Evolutionary conservation across 1,140 invertebrate genomes (phyloP), one percentile per base, ranked within the genome.

Genomic region (Atta texana): DNA sequence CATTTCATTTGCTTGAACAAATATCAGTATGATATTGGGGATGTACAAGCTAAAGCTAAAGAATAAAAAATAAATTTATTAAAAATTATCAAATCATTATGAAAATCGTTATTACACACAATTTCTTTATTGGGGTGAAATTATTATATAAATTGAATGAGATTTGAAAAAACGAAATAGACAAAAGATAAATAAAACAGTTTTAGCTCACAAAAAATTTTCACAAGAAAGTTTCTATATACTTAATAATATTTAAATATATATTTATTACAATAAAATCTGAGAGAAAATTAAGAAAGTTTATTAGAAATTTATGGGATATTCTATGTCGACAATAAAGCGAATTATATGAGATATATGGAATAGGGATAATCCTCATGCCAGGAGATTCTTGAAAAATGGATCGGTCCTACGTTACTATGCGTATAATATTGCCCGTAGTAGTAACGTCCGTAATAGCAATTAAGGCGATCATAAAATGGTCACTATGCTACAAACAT

Each of bases 391-490:
- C 85, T 74, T 68, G 74, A 88, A 88, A 86, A 89, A 89, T 88
- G 44, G 74, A 68, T 88, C 66, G 66, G 49, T 18, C 55, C 21
- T 57, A 59, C 44, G 39, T 28, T 57, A 24, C 39, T 31, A 8
- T 68, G 68, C 68, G 78, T 87, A 84, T 87, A 82, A 87, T 87
- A 87, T 87, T 49, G 78, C 44, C 21, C 51, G 34, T 84, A 49
- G 68, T 66, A 84, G 68, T 87, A 68, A 88, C 74, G 61, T 57
- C 8, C 28, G 39, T 72, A 72, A 82, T 55, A 57, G 66, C 34
- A 75, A n/a, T 49, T 82, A 78, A 90, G 77, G 51, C 10, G 78
- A 76, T 51, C 88, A 63, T 88, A 87, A 91, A 87, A 88, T 75
- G 78, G 59, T 80, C 66, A 86, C 57, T 66, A 39, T 21, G 18